Percentiles rank a stretch among this genome's conserved stretches.
Evolutionary conservation across 2,888 invertebrate genomes (phyloP).

Genomic region (Hermodice carunculata): DNA sequence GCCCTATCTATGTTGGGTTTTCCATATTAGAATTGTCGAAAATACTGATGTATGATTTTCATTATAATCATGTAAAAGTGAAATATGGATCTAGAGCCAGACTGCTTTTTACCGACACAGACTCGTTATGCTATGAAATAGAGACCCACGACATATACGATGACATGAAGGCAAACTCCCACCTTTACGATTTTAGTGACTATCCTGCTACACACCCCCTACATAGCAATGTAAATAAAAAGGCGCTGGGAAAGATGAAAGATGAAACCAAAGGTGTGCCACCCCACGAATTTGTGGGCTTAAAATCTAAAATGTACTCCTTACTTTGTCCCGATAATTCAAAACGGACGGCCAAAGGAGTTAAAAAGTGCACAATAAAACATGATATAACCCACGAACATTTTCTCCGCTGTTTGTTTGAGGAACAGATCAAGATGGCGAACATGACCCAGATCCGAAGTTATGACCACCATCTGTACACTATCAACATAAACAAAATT

Average conservation of each 20-base stretch:
- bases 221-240: neutral
- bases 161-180: constrained; percentile 33
- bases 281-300: constrained; percentile 4
- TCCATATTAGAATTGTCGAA: constrained; percentile 66
- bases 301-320: neutral
- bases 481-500: too few relatives aligned
- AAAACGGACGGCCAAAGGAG: too few relatives aligned
- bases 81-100: constrained; percentile 48
- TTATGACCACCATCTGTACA: too few relatives aligned
- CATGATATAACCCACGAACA: neutral
- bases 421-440: neutral
- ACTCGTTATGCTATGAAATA: constrained; percentile 52
- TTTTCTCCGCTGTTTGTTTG: neutral
- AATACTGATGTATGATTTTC: constrained; percentile 63
- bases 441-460: neutral
- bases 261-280: neutral
- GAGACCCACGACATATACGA: constrained; percentile 63
- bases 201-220: neutral
- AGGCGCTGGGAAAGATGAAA: constrained; percentile 1
- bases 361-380: neutral
- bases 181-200: constrained; percentile 8
- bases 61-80: constrained; percentile 54
- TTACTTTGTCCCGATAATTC: too few relatives aligned
- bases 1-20: constrained; percentile 66
- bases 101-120: constrained; percentile 55